phyloP scores from a whole-genome alignment of 2,797 vertebrate genomes.

The Bovichtus diacanthus region DNA sequence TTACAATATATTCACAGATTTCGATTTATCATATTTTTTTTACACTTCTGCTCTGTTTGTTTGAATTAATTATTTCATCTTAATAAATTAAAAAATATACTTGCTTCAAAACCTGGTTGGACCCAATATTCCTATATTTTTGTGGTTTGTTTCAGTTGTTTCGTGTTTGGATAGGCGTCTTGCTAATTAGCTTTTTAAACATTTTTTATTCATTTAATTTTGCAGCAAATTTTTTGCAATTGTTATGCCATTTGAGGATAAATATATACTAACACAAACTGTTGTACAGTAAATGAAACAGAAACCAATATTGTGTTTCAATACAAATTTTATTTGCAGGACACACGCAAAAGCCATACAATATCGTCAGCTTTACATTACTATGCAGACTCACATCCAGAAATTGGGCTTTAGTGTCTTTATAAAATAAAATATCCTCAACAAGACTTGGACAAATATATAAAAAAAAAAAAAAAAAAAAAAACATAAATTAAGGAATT shows the following conservation, averaged over 20 bases:
- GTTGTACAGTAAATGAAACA: neutral
- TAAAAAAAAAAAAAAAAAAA: slow-evolving; percentile 19
- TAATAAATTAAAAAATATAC: neutral
- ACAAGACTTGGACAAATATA: slow-evolving; percentile 42
- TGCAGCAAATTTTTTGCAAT: too few relatives aligned
- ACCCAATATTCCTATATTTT: too few relatives aligned
- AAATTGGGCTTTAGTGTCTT: slow-evolving; percentile 40
- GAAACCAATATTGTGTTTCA: slow-evolving; percentile 51
- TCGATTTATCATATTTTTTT: neutral
- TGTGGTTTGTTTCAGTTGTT: too few relatives aligned
- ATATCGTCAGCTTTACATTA: slow-evolving; percentile 71
- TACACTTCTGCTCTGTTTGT: neutral
- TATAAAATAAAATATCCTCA: slow-evolving; percentile 54
- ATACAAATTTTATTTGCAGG: slow-evolving; percentile 82
- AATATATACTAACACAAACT: too few relatives aligned
- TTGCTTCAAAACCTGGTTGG: neutral
- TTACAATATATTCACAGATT: neutral
- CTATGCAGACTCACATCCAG: slow-evolving; percentile 67
- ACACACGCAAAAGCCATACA: slow-evolving; percentile 79
- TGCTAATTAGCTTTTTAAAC: neutral
- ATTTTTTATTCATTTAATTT: too few relatives aligned
- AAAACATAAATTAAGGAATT: slow-evolving; percentile 55
- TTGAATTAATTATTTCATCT: too few relatives aligned
- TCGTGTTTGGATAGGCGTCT: neutral
- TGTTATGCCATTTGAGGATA: too few relatives aligned